Evolutionary conservation across 2,797 vertebrate genomes (phyloP).

Genomic region (Sebastolobus altivelis): DNA sequence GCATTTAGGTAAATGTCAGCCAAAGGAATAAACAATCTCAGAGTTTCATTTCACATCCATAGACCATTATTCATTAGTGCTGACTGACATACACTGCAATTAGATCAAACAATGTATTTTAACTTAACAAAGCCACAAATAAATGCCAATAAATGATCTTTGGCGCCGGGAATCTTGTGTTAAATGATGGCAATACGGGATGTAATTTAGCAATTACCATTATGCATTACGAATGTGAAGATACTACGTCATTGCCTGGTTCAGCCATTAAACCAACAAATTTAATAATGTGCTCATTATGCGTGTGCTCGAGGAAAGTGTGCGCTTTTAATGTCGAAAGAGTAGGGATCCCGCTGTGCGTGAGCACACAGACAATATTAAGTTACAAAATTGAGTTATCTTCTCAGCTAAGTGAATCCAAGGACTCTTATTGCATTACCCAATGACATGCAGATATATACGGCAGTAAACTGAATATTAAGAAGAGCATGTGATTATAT

Average conservation of each 20-base stretch:
- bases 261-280: conserved; percentile 78
- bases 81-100: conserved; percentile 78
- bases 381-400: conserved; percentile 80
- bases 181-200: conserved; percentile 73
- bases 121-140: conserved; percentile 70
- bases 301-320: conserved; percentile 56
- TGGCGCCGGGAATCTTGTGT: conserved; percentile 63
- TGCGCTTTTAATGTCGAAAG: conserved; percentile 66
- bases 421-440: conserved; percentile 78
- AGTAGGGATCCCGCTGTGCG: conserved; percentile 54
- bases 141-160: conserved; percentile 80
- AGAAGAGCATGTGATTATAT: conserved; percentile 74
- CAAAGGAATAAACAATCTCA: conserved; percentile 76
- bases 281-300: conserved; percentile 80
- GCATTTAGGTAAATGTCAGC: conserved; percentile 88
- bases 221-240: conserved; percentile 68
- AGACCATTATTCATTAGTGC: conserved; percentile 77
- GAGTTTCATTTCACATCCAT: conserved; percentile 66
- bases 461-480: conserved; percentile 76
- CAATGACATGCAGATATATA: conserved; percentile 69
- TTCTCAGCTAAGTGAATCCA: conserved; percentile 78
- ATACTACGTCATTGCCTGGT: conserved; percentile 71
- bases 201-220: conserved; percentile 75
- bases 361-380: conserved; percentile 72
- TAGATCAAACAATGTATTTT: conserved; percentile 71